A percentile compares a stretch with the other conserved stretches of the same genome.
Conservation (phyloP, 1,140 invertebrate species). For the Drosophila pruinosa region DNA sequence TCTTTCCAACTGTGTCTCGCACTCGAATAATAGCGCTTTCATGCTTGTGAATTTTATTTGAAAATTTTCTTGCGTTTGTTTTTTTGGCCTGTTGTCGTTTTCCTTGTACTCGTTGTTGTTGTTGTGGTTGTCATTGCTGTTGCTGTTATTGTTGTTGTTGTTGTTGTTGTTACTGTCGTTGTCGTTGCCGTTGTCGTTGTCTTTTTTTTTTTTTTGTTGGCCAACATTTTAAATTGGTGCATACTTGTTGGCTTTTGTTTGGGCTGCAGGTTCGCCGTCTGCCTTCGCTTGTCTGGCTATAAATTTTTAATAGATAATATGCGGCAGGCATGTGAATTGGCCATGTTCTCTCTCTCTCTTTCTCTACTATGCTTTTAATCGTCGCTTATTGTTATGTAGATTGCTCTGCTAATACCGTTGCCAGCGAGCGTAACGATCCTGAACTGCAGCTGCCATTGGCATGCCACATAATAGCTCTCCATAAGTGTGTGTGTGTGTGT, state of each 20-base stretch:
- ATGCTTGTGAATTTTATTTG: conserved; percentile 79
- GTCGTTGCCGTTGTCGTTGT: conserved; percentile 21
- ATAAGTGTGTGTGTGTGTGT: conserved; percentile 33
- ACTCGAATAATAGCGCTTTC: conserved; percentile 73
- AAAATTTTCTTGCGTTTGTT: conserved; percentile 73
- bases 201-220: conserved; percentile 27
- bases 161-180: conserved; percentile 18
- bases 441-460: conserved; percentile 20
- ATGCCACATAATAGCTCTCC: conserved; percentile 32
- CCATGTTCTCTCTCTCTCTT: background rate
- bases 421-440: conserved; percentile 1
- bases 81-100: conserved; percentile 52
- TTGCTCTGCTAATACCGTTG: conserved; percentile 65
- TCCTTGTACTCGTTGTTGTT: conserved; percentile 5
- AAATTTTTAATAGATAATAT: conserved; percentile 81
- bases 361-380: conserved; percentile 61
- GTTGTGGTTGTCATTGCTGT: conserved; percentile 3
- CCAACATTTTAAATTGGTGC: conserved; percentile 75
- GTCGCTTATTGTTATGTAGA: conserved; percentile 79
- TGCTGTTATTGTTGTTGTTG: conserved; percentile 24
- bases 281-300: conserved; percentile 53
- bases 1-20: conserved; percentile 20
- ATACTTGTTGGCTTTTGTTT: conserved; percentile 77
- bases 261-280: conserved; percentile 49
- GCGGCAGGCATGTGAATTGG: conserved; percentile 72